phyloP scores from a whole-genome alignment of 2,888 invertebrate species.

The Phanerotoma sp. region DNA sequence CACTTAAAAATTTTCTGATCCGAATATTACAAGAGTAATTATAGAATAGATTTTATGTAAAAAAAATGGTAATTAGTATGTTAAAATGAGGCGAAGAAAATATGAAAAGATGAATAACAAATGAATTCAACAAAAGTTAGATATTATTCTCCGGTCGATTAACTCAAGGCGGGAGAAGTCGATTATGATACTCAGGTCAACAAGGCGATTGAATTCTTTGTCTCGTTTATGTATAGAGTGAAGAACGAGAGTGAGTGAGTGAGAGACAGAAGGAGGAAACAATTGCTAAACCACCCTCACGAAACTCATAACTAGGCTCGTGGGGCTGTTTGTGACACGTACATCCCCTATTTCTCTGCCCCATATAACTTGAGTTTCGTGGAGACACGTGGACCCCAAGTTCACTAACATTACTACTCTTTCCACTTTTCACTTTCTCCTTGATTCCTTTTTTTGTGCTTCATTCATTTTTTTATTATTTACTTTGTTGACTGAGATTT shows the following conservation, averaged over 20 bases:
- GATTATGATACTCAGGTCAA: slow-evolving; percentile 38
- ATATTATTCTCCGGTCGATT: neutral
- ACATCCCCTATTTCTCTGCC: slow-evolving; percentile 51
- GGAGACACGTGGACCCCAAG: slow-evolving; percentile 1
- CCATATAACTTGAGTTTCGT: slow-evolving; percentile 38
- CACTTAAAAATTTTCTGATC: too few species aligned
- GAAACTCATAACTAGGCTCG: slow-evolving; percentile 54
- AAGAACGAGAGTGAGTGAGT: slow-evolving; percentile 13
- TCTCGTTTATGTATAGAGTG: neutral
- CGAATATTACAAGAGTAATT: too few species aligned
- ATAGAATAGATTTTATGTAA: too few species aligned
- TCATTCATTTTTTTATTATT: too few species aligned
- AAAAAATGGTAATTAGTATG: too few species aligned
- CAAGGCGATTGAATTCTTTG: slow-evolving; percentile 32
- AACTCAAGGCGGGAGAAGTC: slow-evolving; percentile 12
- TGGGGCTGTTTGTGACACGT: slow-evolving; percentile 55
- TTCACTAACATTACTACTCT: neutral
- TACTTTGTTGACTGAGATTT: too few species aligned
- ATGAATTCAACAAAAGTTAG: slow-evolving; percentile 15
- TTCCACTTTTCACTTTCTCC: too few species aligned
- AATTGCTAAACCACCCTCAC: slow-evolving; percentile 26
- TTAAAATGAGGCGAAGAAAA: too few species aligned
- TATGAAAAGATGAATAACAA: slow-evolving; percentile 11
- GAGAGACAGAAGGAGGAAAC: slow-evolving; percentile 11
- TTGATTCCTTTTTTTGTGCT: too few species aligned